Percentiles rank a stretch among this genome's conserved stretches.
Conservation (phyloP, 2,113 vertebrate genomes). For the Macrotis lagotis region DNA sequence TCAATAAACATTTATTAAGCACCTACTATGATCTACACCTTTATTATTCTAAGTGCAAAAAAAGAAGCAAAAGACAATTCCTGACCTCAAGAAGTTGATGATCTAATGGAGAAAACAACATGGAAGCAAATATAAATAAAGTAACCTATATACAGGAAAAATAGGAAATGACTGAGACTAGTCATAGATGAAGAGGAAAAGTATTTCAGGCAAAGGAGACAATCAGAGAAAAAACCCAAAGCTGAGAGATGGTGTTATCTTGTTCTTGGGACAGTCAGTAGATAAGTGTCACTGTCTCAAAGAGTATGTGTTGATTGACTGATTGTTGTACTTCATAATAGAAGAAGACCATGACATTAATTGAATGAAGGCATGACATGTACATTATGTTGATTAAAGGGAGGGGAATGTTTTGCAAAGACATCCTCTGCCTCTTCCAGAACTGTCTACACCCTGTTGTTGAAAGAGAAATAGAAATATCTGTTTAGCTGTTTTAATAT, state of each 20-base stretch:
- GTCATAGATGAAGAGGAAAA: neutral
- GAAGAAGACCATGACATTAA: too few relatives aligned
- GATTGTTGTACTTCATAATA: too few relatives aligned
- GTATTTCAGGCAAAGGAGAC: neutral
- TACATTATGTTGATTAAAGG: too few relatives aligned
- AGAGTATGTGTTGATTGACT: too few relatives aligned
- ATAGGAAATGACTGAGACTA: neutral
- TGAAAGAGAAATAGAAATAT: too few relatives aligned
- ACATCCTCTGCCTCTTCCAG: too few relatives aligned
- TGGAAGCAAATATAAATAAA: neutral
- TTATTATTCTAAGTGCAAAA: neutral
- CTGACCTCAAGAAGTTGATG: neutral
- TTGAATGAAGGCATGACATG: too few relatives aligned
- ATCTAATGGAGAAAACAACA: neutral
- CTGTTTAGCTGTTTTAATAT: too few relatives aligned
- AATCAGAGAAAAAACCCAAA: neutral
- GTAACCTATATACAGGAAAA: neutral
- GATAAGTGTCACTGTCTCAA: neutral
- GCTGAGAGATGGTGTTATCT: neutral
- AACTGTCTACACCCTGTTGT: too few relatives aligned
- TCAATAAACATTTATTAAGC: neutral
- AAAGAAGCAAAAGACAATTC: neutral
- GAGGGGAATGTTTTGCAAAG: too few relatives aligned
- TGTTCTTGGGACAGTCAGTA: neutral
- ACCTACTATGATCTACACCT: neutral